phyloP scores from a whole-genome alignment of 2,797 vertebrate genomes.

The Ibycter americanus region DNA sequence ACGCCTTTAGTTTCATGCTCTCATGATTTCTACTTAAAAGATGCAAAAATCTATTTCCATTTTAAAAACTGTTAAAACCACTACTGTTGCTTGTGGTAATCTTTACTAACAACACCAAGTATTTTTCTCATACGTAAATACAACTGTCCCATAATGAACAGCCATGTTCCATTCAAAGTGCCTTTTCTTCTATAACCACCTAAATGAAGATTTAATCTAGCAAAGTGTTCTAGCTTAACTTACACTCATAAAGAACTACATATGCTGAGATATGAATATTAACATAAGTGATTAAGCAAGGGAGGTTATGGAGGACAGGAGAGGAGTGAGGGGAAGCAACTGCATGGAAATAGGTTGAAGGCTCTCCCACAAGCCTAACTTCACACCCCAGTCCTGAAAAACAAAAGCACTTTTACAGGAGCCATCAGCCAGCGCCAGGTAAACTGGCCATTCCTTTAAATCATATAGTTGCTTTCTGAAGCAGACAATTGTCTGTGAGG shows the following conservation, averaged over 20 bases:
- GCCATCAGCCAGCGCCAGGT: background rate
- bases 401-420: background rate
- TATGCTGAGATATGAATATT: background rate
- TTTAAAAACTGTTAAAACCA: background rate
- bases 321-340: background rate
- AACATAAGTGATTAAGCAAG: background rate
- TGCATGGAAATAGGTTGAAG: background rate
- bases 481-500: background rate
- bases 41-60: background rate
- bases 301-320: background rate
- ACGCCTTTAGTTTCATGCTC: background rate
- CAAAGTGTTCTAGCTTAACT: background rate
- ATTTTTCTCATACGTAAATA: background rate
- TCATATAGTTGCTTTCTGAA: background rate
- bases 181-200: background rate
- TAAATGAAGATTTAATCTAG: background rate
- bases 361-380: background rate
- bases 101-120: background rate
- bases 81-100: background rate
- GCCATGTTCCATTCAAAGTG: background rate
- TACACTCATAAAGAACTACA: background rate
- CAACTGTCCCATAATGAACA: background rate
- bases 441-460: background rate
- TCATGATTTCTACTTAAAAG: background rate
- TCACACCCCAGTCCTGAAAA: background rate